These are phyloP conservation scores for Ictalurus furcatus DNA, from an alignment of 2,113 vertebrate species.

Conservation along the genomic window DNA sequence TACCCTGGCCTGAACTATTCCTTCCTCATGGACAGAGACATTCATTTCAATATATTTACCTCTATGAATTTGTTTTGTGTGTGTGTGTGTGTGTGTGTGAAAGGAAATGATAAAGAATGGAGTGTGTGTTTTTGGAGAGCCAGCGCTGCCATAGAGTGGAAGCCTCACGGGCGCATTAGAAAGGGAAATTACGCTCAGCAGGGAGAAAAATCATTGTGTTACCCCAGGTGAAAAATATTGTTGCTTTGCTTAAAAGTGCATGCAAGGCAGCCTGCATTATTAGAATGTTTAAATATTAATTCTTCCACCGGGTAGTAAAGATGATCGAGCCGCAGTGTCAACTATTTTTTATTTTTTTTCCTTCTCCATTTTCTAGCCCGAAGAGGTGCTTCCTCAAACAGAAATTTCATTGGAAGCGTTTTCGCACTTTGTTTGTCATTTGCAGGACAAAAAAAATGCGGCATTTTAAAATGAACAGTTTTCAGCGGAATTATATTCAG, in stretches of 20 bases:
- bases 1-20: conserved; percentile 58
- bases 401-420: neutral
- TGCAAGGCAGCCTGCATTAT: conserved; percentile 97
- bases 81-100: conserved; percentile 8
- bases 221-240: conserved; percentile 96
- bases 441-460: neutral
- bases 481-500: neutral
- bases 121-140: conserved; percentile 59
- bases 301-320: conserved; percentile 96
- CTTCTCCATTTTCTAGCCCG: conserved; percentile 58
- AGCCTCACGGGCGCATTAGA: conserved; percentile 75
- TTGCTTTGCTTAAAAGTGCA: conserved; percentile 94
- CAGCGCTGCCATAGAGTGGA: conserved; percentile 57
- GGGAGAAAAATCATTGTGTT: conserved; percentile 80
- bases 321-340: conserved; percentile 94
- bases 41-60: conserved; percentile 81
- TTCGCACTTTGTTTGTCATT: neutral
- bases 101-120: conserved; percentile 69
- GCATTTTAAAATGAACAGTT: neutral
- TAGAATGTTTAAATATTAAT: conserved; percentile 99
- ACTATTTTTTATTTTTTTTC: conserved; percentile 75
- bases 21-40: conserved; percentile 70
- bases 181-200: conserved; percentile 79
- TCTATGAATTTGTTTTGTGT: conserved; percentile 72
- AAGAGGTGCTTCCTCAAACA: neutral